A percentile compares a stretch with the other conserved stretches of the same genome.
Evolutionary conservation across 1,140 invertebrate genomes (phyloP).

Genomic region (Heliconius melpomene): DNA sequence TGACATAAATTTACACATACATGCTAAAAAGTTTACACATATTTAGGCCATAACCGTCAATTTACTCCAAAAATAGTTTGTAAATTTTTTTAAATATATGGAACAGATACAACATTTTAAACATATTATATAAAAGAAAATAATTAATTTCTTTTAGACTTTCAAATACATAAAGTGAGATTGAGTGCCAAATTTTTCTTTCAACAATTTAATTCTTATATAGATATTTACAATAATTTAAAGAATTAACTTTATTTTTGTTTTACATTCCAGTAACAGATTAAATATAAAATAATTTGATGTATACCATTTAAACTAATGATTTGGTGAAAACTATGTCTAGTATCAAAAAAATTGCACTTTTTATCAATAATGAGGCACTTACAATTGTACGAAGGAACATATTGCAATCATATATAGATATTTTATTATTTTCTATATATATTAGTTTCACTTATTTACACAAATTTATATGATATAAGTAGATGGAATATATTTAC

Average conservation of each 20-base stretch:
- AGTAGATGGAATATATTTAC: not conserved
- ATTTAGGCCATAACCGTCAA: not conserved
- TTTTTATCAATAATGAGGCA: not conserved
- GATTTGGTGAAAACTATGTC: not conserved
- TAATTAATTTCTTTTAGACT: slow-evolving; percentile 17
- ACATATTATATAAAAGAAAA: not conserved
- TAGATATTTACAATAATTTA: slow-evolving; percentile 6
- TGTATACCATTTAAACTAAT: not conserved
- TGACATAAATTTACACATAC: not conserved
- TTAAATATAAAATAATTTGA: not conserved
- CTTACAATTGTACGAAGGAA: not conserved
- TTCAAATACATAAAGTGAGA: slow-evolving; percentile 25
- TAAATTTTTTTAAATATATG: not conserved
- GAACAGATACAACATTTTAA: not conserved
- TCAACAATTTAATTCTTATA: slow-evolving; percentile 6
- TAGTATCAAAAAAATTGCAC: not conserved
- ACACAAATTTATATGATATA: not conserved
- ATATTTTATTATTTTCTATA: not conserved
- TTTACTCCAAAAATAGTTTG: not conserved
- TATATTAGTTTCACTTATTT: not conserved
- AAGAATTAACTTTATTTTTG: not conserved
- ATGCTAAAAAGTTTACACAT: not conserved
- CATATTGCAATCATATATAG: not conserved
- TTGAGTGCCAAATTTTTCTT: slow-evolving; percentile 30
- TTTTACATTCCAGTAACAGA: not conserved